Evolutionary conservation across 2,888 invertebrate genomes (phyloP).

Genomic region (Odontocolon sp.): DNA sequence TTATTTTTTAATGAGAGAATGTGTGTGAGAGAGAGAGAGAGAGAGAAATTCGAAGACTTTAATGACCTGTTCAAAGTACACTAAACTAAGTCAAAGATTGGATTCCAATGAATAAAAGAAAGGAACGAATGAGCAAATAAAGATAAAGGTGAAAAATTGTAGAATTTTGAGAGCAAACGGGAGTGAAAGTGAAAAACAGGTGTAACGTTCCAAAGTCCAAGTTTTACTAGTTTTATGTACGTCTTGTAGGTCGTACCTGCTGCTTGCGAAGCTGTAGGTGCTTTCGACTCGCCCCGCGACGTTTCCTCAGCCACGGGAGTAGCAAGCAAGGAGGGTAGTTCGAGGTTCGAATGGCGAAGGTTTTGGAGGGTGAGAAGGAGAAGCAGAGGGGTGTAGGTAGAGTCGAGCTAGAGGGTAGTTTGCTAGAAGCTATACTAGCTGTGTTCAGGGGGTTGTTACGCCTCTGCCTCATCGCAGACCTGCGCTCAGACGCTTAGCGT

Average conservation of each 20-base stretch:
- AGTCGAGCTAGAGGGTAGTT: conserved; percentile 28
- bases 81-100: too few species aligned
- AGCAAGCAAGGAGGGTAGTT: conserved; percentile 6
- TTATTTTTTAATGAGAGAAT: too few species aligned
- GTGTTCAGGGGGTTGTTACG: conserved; percentile 55
- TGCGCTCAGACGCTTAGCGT: conserved; percentile 68
- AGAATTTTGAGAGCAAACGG: background rate
- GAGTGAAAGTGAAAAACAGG: conserved; percentile 26
- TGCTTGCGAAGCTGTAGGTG: conserved; percentile 45
- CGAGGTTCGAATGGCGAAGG: conserved; percentile 43
- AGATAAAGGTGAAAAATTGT: too few species aligned
- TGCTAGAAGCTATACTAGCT: conserved; percentile 25
- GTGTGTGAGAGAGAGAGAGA: too few species aligned
- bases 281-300: conserved; percentile 6
- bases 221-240: conserved; percentile 55
- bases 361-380: conserved; percentile 31
- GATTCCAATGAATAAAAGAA: too few species aligned
- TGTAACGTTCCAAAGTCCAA: conserved; percentile 48
- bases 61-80: too few species aligned
- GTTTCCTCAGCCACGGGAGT: conserved; percentile 3
- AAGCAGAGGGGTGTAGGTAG: conserved; percentile 20
- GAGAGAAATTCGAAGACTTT: too few species aligned
- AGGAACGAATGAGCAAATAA: too few species aligned
- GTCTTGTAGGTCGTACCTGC: conserved; percentile 55
- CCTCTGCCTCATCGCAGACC: conserved; percentile 62